Percentiles rank a stretch among this genome's conserved stretches.
phyloP scores from a whole-genome alignment of 2,113 vertebrate species.

The Malurus melanocephalus region DNA sequence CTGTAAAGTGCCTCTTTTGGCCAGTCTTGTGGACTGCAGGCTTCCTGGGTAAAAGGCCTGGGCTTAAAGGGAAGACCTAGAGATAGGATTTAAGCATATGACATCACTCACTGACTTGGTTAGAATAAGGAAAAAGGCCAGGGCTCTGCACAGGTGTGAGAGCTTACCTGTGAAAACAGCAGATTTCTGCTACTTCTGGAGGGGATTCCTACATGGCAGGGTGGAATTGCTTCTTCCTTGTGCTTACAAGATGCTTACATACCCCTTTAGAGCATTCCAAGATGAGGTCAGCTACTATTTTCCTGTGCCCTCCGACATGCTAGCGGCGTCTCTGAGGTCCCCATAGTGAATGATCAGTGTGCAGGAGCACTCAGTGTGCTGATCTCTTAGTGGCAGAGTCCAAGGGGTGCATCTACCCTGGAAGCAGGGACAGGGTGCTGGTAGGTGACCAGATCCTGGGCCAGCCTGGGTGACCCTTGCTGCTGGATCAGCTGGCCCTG shows the following conservation, averaged over 20 bases:
- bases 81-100: background rate
- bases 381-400: background rate
- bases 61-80: background rate
- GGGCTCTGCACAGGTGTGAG: background rate
- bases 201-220: background rate
- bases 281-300: background rate
- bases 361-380: accelerated
- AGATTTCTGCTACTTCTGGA: background rate
- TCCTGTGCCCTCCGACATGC: background rate
- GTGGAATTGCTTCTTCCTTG: background rate
- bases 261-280: background rate
- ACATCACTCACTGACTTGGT: background rate
- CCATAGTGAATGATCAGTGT: accelerated
- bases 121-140: background rate
- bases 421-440: background rate
- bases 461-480: background rate
- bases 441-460: background rate
- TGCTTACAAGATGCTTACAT: background rate
- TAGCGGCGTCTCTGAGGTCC: background rate
- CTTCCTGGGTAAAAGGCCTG: background rate
- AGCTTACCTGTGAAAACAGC: background rate
- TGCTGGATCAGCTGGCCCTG: background rate
- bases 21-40: background rate
- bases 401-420: too few species aligned
- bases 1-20: background rate